Evolutionary conservation across 2,888 invertebrate genomes (phyloP).

Genomic region (Trichogramma dendrolimi): DNA sequence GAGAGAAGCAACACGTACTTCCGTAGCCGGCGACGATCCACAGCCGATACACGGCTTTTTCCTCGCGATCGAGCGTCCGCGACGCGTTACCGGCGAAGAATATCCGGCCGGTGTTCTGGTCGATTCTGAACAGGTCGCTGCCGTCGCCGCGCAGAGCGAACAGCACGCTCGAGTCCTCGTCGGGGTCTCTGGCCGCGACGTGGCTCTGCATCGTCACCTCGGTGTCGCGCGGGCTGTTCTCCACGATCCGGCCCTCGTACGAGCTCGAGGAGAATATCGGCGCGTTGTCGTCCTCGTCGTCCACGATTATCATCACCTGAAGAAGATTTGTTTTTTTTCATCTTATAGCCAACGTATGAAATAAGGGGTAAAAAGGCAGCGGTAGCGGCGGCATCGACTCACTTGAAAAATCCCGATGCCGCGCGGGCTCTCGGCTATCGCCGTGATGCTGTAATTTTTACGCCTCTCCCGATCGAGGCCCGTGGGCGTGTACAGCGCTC

Average conservation of each 20-base stretch:
- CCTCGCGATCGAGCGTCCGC: slow-evolving; percentile 68
- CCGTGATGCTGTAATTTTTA: slow-evolving; percentile 70
- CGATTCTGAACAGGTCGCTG: slow-evolving; percentile 67
- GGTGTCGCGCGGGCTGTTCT: slow-evolving; percentile 70
- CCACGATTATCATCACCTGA: slow-evolving; percentile 67
- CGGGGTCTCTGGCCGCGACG: slow-evolving; percentile 70
- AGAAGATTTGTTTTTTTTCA: not conserved
- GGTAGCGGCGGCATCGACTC: slow-evolving; percentile 19
- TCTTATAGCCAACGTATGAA: not conserved
- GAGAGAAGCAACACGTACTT: slow-evolving; percentile 37
- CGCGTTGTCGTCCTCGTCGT: slow-evolving; percentile 83
- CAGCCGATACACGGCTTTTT: slow-evolving; percentile 64
- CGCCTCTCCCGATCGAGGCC: slow-evolving; percentile 74
- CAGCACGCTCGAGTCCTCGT: slow-evolving; percentile 66
- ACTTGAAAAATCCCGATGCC: slow-evolving; percentile 73
- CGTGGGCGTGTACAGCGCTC: slow-evolving; percentile 72
- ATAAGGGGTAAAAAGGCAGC: not conserved
- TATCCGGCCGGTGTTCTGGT: slow-evolving; percentile 63
- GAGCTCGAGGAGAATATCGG: slow-evolving; percentile 69
- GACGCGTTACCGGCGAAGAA: slow-evolving; percentile 56
- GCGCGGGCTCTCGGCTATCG: slow-evolving; percentile 73
- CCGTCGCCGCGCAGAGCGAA: slow-evolving; percentile 72
- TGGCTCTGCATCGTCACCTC: slow-evolving; percentile 67
- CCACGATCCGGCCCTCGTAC: slow-evolving; percentile 74
- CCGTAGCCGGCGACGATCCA: slow-evolving; percentile 72